Percentiles rank a stretch among this genome's conserved stretches.
Conservation (phyloP, 1,140 invertebrate species). For the Procambarus virginalis region DNA sequence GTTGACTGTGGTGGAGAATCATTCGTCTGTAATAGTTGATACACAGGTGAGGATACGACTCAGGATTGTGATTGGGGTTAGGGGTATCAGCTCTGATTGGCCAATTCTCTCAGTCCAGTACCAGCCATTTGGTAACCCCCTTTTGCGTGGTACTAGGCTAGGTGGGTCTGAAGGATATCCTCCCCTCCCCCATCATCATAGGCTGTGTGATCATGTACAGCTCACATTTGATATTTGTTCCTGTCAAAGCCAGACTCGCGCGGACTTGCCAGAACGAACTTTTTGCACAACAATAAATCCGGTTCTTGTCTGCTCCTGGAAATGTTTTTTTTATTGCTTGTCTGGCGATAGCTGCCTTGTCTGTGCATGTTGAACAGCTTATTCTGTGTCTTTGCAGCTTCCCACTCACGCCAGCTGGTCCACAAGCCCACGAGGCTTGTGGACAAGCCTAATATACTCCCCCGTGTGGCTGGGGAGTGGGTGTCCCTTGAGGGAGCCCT, state of each 20-base stretch:
- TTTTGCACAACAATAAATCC: conserved; percentile 51
- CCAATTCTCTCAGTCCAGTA: conserved; percentile 56
- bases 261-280: conserved; percentile 11
- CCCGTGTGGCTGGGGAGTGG: too few species aligned
- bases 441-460: too few species aligned
- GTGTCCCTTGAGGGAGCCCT: too few species aligned
- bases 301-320: conserved; percentile 1
- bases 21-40: conserved; percentile 5
- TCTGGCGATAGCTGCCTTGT: background rate
- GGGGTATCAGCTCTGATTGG: conserved; percentile 57
- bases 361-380: background rate
- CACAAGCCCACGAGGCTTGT: too few species aligned
- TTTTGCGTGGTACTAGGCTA: background rate
- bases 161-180: conserved; percentile 9
- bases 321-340: background rate
- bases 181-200: background rate
- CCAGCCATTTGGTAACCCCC: conserved; percentile 27
- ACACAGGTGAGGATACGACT: conserved; percentile 47
- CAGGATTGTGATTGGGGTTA: conserved; percentile 42
- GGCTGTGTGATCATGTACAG: conserved; percentile 2
- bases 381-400: background rate
- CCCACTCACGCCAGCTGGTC: too few species aligned
- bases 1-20: conserved; percentile 28
- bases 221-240: conserved; percentile 20
- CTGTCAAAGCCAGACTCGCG: conserved; percentile 23